These are phyloP conservation scores for Chaenocephalus aceratus DNA, from an alignment of 2,113 vertebrate genomes.

Conservation along the genomic window DNA sequence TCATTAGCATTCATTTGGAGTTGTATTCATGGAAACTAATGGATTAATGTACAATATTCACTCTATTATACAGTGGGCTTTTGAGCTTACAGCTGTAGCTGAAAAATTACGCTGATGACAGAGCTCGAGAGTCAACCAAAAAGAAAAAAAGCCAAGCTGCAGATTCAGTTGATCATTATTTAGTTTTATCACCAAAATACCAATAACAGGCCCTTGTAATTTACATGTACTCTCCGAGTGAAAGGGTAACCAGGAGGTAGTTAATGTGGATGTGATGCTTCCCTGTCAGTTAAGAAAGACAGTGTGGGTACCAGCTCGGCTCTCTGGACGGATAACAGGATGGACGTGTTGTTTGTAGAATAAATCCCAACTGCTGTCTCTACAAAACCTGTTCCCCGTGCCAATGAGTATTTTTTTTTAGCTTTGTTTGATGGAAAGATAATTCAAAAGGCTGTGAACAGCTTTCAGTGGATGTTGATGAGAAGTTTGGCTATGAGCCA, in stretches of 20 bases:
- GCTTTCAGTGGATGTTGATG: conserved; percentile 1
- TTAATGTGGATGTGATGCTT: background rate
- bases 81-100: background rate
- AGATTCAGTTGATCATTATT: background rate
- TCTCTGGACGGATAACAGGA: background rate
- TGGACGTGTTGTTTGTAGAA: conserved; percentile 6
- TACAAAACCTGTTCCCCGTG: background rate
- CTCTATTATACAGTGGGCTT: background rate
- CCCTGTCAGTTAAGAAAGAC: conserved; percentile 1
- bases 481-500: background rate
- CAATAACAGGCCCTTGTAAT: background rate
- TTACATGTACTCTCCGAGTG: background rate
- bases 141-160: background rate
- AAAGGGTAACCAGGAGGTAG: background rate
- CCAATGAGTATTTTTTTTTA: background rate
- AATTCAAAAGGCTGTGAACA: background rate
- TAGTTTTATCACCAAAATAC: background rate
- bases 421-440: background rate
- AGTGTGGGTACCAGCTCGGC: background rate
- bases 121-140: background rate
- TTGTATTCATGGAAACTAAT: background rate
- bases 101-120: background rate
- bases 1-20: too few relatives aligned
- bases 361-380: background rate
- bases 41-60: background rate